Evolutionary conservation across 2,888 invertebrate genomes (phyloP).

Genomic region (Campopleginae sp.): DNA sequence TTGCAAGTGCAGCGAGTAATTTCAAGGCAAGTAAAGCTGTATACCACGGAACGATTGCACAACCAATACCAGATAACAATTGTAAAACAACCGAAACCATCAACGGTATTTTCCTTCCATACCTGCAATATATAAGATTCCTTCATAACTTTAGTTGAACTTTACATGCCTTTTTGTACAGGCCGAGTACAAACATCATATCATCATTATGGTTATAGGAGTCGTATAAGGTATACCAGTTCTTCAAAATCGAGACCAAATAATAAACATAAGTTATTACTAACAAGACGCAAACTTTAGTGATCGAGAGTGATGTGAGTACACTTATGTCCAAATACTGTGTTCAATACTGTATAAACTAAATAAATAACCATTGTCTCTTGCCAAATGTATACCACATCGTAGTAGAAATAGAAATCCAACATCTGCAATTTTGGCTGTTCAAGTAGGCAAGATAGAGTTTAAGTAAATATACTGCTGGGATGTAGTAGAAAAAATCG

Average conservation of each 20-base stretch:
- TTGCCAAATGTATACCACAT: too few relatives aligned
- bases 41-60: constrained; percentile 90
- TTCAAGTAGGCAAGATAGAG: too few relatives aligned
- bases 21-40: constrained; percentile 88
- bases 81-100: constrained; percentile 90
- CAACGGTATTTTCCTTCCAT: constrained; percentile 90
- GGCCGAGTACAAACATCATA: background rate
- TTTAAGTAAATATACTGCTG: too few relatives aligned
- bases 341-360: too few relatives aligned
- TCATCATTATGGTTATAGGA: background rate
- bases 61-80: constrained; percentile 89
- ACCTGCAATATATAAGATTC: constrained; percentile 85
- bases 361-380: too few relatives aligned
- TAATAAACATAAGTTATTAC: too few relatives aligned
- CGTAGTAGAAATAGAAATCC: too few relatives aligned
- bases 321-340: too few relatives aligned
- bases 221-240: background rate
- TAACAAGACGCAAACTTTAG: too few relatives aligned
- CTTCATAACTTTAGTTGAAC: background rate
- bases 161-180: background rate
- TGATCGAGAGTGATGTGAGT: too few relatives aligned
- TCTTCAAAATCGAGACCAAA: background rate
- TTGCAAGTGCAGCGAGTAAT: constrained; percentile 90
- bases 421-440: too few relatives aligned
- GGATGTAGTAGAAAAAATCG: too few relatives aligned